phyloP scores from a whole-genome alignment of 1,140 invertebrate species.

The Dendroctonus valens region DNA sequence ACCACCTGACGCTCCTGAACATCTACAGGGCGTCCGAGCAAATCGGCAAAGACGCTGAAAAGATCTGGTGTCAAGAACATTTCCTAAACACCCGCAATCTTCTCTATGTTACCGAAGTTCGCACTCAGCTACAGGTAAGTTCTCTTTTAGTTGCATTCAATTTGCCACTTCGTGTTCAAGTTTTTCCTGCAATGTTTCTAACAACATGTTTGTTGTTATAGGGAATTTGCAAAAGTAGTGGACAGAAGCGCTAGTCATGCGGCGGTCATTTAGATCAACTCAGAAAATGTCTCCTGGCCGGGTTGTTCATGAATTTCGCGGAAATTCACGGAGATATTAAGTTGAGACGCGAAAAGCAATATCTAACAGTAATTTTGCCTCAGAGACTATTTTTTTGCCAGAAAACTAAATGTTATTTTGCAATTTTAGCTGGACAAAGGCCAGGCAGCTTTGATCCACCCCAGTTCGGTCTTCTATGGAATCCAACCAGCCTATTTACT shows the following conservation, averaged over 20 bases:
- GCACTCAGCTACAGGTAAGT: conserved; percentile 85
- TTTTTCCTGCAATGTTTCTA: no score
- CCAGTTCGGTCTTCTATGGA: conserved; percentile 73
- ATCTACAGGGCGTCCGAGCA: conserved; percentile 79
- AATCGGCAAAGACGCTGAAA: conserved; percentile 70
- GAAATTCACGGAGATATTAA: conserved; percentile 67
- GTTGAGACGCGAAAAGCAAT: conserved; percentile 54
- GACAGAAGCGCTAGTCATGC: conserved; percentile 70
- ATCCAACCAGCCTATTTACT: conserved; percentile 76
- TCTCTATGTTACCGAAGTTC: conserved; percentile 75
- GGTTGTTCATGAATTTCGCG: conserved; percentile 88
- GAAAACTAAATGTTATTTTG: no score
- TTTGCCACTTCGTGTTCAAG: no score
- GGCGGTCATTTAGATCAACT: conserved; percentile 70
- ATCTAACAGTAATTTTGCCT: no score
- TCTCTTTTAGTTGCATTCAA: no score
- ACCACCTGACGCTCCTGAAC: conserved; percentile 91
- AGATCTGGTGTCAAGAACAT: conserved; percentile 87
- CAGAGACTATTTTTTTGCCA: no score
- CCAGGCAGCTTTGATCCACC: conserved; percentile 77
- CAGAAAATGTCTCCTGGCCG: conserved; percentile 76
- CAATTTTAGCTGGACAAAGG: conserved; percentile 63
- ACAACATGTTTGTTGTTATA: no score
- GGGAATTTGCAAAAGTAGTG: conserved; percentile 71
- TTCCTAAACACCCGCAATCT: conserved; percentile 86